Evolutionary conservation across 2,888 invertebrate species (phyloP), one percentile per base, ranked within the genome.

Genomic region (Hoplodrina blanda): DNA sequence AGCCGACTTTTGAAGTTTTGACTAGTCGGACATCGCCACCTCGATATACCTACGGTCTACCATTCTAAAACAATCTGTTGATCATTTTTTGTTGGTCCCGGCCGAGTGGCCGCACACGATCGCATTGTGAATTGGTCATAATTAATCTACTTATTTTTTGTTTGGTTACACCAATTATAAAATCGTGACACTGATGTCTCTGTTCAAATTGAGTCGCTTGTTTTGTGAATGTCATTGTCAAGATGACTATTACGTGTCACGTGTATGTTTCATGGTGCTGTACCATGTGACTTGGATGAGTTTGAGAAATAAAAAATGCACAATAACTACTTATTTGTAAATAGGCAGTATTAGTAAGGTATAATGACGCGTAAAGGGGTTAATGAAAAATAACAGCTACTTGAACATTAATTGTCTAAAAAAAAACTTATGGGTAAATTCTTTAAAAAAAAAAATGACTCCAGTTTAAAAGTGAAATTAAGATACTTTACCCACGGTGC

Each of bases 211-310:
- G 64, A 33, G 25, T 65, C 37, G 61, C 62, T 72, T 62, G 62
- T 69, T 73, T 63, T 68, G 56, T 69, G 59, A 70, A 79, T 78
- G 80, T 78, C 74, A 83, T 50, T 78, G 79, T 79, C 76, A 73
- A 67, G 71, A 66, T 76, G 62, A 62, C 37, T 65, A 20, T n/a
- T 44, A 66, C 46, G 30, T 52, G 52, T 65, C 54, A n/a, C 54
- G 17, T 25, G 59, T 62, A n/a, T 60, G 37, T 55, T 30, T 55
- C 20, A 70, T 20, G 8, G 41, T n/a, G 30, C n/a, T 44, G 33
- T 25, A 15, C 8, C 33, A 56, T 50, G 33, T 50, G 59, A 15
- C n/a, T 54, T 33, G 11, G 20, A 54, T 30, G 10, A 33, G 20
- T 52, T 25, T 52, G 13, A 19, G 0, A 11, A 46, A 17, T 46